Percentiles rank a stretch among this genome's conserved stretches.
phyloP scores from a whole-genome alignment of 2,888 invertebrate genomes.

The Neocrepidodera transversa region DNA sequence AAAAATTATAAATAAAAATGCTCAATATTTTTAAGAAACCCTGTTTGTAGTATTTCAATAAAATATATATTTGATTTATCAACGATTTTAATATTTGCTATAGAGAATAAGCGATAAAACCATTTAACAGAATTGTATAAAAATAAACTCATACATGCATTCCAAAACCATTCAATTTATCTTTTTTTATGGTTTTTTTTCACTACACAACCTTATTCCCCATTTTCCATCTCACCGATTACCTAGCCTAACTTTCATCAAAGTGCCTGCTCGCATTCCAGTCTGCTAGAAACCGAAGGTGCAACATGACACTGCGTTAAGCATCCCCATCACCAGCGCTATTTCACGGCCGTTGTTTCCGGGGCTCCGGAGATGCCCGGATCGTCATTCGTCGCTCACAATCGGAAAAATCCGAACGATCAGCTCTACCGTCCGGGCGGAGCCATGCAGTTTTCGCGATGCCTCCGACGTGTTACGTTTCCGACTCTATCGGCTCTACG shows the following conservation, averaged over 20 bases:
- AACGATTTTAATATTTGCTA: no score
- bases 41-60: no score
- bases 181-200: neutral
- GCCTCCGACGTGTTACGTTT: slow-evolving; percentile 49
- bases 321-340: slow-evolving; percentile 35
- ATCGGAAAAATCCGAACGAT: slow-evolving; percentile 40
- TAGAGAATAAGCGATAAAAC: no score
- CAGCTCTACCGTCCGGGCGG: slow-evolving; percentile 55
- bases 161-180: no score
- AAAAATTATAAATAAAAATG: no score
- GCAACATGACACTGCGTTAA: slow-evolving; percentile 36
- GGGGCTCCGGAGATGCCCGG: slow-evolving; percentile 42
- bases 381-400: slow-evolving; percentile 38
- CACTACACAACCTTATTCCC: neutral
- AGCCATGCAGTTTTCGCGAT: slow-evolving; percentile 54
- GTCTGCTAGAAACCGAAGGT: slow-evolving; percentile 24
- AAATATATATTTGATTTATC: no score
- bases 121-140: no score
- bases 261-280: slow-evolving; percentile 27
- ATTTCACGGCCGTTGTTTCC: slow-evolving; percentile 48
- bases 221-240: slow-evolving; percentile 11
- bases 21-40: no score
- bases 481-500: neutral
- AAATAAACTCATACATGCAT: no score
- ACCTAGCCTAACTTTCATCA: slow-evolving; percentile 19